phyloP scores from a whole-genome alignment of 2,797 vertebrate species.

The Muscicapa striata region DNA sequence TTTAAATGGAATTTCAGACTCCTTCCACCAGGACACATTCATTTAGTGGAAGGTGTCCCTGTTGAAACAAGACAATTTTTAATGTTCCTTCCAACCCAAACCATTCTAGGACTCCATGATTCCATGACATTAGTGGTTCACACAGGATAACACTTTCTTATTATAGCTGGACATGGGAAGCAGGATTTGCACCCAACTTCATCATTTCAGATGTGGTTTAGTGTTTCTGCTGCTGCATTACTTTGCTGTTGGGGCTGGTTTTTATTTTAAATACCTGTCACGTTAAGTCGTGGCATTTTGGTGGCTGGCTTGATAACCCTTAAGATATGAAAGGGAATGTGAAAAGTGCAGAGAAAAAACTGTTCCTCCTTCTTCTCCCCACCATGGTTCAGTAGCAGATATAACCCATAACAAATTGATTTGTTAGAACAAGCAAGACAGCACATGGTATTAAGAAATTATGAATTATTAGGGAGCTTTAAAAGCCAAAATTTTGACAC shows the following conservation, averaged over 20 bases:
- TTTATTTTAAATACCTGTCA: not conserved
- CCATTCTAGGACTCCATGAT: not conserved
- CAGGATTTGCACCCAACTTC: not conserved
- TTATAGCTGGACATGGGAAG: not conserved
- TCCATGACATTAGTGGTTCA: not conserved
- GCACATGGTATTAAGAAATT: slow-evolving; percentile 8
- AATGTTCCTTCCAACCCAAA: not conserved
- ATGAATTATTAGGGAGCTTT: slow-evolving; percentile 38
- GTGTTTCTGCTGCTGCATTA: not conserved
- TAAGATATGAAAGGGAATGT: not conserved
- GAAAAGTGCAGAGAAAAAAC: not conserved
- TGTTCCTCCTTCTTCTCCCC: not conserved
- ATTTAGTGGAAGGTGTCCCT: too few species aligned
- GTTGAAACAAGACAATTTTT: not conserved
- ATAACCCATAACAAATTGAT: slow-evolving; percentile 5
- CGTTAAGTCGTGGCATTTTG: not conserved
- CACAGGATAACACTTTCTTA: slow-evolving; percentile 25
- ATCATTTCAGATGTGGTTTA: not conserved
- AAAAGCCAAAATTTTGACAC: not conserved
- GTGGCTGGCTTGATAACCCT: slow-evolving; percentile 35
- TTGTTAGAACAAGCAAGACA: slow-evolving; percentile 5
- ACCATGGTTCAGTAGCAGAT: not conserved
- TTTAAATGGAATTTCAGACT: slow-evolving; percentile 19
- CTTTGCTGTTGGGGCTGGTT: not conserved
- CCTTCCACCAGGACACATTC: not conserved